Conservation (phyloP, 1,140 invertebrate species). For the Amphibalanus amphitrite region DNA sequence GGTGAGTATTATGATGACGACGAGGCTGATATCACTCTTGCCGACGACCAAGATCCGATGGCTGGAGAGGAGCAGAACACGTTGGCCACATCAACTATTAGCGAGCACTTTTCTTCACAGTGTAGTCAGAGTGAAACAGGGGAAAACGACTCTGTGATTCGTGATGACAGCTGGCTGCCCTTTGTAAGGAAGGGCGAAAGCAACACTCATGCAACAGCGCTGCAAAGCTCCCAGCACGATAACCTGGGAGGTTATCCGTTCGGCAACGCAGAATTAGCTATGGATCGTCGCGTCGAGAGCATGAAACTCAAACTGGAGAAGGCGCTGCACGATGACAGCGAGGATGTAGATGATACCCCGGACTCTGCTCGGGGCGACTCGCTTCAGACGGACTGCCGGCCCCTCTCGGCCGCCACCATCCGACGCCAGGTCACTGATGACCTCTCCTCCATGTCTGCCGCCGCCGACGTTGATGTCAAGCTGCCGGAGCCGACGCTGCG, state of each 20-base stretch:
- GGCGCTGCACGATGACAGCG: not conserved
- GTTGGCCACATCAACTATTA: no score
- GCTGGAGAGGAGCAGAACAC: no score
- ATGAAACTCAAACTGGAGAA: not conserved
- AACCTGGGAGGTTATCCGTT: not conserved
- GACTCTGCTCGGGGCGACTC: not conserved
- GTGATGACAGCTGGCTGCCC: no score
- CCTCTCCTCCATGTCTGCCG: not conserved
- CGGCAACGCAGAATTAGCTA: not conserved
- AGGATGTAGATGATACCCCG: not conserved
- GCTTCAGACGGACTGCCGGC: not conserved
- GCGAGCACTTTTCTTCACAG: no score
- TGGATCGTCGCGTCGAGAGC: not conserved
- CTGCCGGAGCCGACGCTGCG: not conserved
- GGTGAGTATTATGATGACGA: not conserved
- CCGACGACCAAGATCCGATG: no score
- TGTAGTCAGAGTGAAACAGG: no score
- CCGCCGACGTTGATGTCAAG: not conserved
- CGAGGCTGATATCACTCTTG: not conserved
- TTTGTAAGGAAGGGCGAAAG: no score
- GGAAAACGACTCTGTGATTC: no score
- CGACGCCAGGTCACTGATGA: not conserved
- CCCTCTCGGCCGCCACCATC: not conserved
- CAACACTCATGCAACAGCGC: no score
- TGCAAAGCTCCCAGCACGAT: no score